These are phyloP conservation scores for Toxostoma redivivum DNA, from an alignment of 2,113 vertebrate species.

Conservation along the genomic window DNA sequence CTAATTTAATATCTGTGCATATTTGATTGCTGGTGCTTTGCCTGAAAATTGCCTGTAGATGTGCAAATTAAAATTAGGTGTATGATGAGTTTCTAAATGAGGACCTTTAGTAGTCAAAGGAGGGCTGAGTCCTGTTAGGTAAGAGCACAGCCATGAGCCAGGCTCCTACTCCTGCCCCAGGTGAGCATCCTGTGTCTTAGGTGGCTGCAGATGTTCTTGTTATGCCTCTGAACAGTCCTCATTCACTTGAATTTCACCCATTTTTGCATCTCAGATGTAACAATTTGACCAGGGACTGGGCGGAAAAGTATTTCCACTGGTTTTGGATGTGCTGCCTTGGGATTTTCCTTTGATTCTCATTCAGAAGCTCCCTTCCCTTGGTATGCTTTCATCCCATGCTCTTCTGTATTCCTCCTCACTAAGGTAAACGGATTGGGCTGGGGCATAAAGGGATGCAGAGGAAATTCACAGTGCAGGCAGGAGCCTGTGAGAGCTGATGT, in stretches of 20 bases:
- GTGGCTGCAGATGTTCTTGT: background rate
- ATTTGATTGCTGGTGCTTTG: background rate
- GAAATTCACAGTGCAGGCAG: background rate
- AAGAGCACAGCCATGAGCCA: background rate
- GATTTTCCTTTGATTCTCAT: background rate
- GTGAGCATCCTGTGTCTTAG: background rate
- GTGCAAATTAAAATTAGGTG: conserved; percentile 13
- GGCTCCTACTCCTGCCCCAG: accelerated
- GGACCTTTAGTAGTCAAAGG: background rate
- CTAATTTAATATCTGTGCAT: background rate
- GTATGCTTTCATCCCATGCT: background rate
- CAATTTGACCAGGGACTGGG: background rate
- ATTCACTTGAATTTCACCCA: background rate
- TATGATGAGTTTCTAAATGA: conserved; percentile 12
- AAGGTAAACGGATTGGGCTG: background rate
- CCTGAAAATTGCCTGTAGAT: conserved; percentile 9
- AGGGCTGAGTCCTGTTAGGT: background rate
- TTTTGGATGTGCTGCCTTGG: background rate
- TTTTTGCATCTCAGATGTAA: background rate
- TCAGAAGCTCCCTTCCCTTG: background rate
- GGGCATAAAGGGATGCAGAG: background rate
- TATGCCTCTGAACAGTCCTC: background rate
- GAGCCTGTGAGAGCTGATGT: background rate
- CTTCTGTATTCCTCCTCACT: background rate
- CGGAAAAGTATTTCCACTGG: background rate